Base-by-base conservation (phyloP, 2,113 vertebrate genomes). In the Anarrhichthys ocellatus region DNA sequence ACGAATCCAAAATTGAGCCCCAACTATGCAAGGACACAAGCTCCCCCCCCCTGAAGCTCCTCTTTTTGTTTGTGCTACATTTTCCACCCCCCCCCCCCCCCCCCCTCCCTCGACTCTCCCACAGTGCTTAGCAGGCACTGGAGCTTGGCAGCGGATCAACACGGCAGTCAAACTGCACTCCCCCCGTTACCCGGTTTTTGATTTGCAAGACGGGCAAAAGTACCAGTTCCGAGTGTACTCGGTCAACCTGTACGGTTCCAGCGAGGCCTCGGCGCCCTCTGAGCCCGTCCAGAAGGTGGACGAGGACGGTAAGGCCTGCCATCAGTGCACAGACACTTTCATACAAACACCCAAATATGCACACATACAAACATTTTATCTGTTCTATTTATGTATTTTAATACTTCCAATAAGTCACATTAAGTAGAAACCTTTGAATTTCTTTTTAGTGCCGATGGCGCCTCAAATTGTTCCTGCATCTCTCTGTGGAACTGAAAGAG, bases 211-310 rank as follows among this genome's bases (percentile, higher is more conserved):
- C 54, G 96, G 96, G 80, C 96, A 97, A 88, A 85, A 95, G 0
- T 99, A 98, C 32, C 95, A 96, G 90, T 99, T 99, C 94, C 93
- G 97, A 71, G 96, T 99, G 64, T 88, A 95, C 88, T 95, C 97
- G 0, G 96, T 96, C 71, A 99, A 97, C 89, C 93, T 95, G 88
- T 94, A 96, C 20, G 98, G 98, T 32, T 91, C 95, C 85, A 98
- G 98, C 36, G 96, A 97, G 80, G 96, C 98, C 0, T 99, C 98
- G 0, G 96, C 92, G 91, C 94, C 96, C 67, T 96, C 96, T 0
- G 69, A 91, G 73, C 96, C 97, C 62, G 89, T 99, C 91, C 94
- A 97, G 84, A 97, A 96, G 61, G 95, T 96, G 68, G 96, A 98
- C 2, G 74, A 69, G 24, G 75, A 95, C n/a, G 97, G 98, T 99